Base-by-base conservation (phyloP, 2,113 vertebrate species). In the Capreolus pygargus region DNA sequence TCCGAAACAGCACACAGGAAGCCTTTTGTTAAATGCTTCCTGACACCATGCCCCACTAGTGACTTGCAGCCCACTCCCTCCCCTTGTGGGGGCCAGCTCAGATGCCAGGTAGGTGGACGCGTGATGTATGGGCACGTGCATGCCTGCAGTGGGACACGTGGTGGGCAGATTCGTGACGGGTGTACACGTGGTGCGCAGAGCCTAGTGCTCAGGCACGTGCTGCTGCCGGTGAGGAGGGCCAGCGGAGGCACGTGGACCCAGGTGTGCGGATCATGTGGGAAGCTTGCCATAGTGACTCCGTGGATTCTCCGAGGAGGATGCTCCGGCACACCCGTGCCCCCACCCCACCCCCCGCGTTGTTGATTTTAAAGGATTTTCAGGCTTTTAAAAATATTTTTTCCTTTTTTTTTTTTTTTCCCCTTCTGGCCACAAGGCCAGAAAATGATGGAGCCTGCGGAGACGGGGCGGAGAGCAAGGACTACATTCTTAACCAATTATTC, bases 281-380 rank as follows among this genome's bases (percentile, higher is more conserved):
- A 92, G 86, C 86, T 7, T 94, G 82, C 64, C 10, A 28, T 94
- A 88, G 92, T 95, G 88, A 90, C 81, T 96, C 54, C 21, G 43
- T 70, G 47, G 58, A 45, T 81, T 94, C 79, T 82, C 50, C 2
- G 25, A 52, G 47, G 33, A 84, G 13, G 83, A 79, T 27, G 64
- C 43, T 16, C 70, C 0, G 6, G n/a, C 19, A 52, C 4, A 6
- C 28, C 30, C 60, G 14, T 43, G 2, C 16, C 78, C 21, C 33
- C 27, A 21, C 47, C 15, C 1, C 5, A 1, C 1, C 21, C 7
- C 15, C 2, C 1, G 2, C 27, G 5, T 43, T 33, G 28, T 33
- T 54, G 7, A 43, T 94, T 96, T 95, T 95, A 45, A 89, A 57
- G 11, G 2, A 21, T 95, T 95, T 70, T 47, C 1, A 30, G 61